These are phyloP conservation scores for Enteromius argenteus DNA, from an alignment of 2,797 vertebrate species.

Conservation along the genomic window DNA sequence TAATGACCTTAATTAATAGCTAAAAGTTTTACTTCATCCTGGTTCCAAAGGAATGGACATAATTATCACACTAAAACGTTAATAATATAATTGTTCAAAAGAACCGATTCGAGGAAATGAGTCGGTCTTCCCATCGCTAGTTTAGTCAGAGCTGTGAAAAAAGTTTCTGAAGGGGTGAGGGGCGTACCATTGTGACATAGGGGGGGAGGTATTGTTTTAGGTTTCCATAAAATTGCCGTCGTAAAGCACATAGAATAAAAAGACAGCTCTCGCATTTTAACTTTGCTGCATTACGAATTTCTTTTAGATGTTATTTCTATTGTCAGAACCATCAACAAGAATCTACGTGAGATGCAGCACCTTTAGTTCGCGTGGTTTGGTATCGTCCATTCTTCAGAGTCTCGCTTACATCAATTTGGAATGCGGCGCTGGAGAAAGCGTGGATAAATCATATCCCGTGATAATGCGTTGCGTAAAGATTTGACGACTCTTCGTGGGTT, in stretches of 20 bases:
- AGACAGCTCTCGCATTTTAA: not conserved
- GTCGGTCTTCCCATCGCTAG: not conserved
- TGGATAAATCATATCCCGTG: conserved; percentile 48
- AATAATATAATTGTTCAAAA: not conserved
- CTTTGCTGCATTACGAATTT: not conserved
- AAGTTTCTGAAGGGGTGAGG: conserved; percentile 30
- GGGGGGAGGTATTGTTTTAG: not conserved
- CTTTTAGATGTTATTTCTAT: not conserved
- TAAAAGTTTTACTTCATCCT: no score
- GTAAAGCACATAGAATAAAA: not conserved
- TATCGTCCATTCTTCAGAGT: conserved; percentile 37
- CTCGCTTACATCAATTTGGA: conserved; percentile 53
- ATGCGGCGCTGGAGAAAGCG: conserved; percentile 51
- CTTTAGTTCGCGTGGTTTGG: conserved; percentile 24
- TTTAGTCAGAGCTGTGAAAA: conserved; percentile 5
- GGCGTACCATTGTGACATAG: conserved; percentile 7
- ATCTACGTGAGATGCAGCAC: not conserved
- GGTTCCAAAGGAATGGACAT: not conserved
- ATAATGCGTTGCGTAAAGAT: conserved; percentile 6
- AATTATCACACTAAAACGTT: not conserved
- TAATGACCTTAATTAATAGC: not conserved
- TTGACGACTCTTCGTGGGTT: not conserved
- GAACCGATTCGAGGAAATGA: not conserved
- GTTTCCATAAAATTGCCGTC: not conserved
- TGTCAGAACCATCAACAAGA: not conserved